Evolutionary conservation across 2,888 invertebrate genomes (phyloP).

Genomic region (Ceraclea dissimilis): DNA sequence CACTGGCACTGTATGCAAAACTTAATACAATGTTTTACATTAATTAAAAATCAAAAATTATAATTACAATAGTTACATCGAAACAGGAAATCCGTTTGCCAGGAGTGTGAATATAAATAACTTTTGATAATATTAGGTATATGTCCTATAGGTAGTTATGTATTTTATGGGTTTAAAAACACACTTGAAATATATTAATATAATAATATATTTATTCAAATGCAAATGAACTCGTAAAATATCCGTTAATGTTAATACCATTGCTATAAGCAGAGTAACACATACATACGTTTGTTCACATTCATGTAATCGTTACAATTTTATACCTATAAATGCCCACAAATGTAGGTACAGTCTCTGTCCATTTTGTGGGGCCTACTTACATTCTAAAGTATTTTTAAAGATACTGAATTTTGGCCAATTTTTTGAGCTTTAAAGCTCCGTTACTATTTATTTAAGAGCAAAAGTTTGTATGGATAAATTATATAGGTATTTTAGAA

Average conservation of each 20-base stretch:
- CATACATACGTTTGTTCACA: not conserved
- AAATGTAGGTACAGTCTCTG: too few relatives aligned
- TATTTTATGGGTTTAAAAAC: conserved; percentile 10
- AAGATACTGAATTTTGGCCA: too few relatives aligned
- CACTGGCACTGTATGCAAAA: too few relatives aligned
- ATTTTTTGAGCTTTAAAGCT: too few relatives aligned
- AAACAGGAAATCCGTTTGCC: conserved; percentile 1
- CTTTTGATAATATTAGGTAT: not conserved
- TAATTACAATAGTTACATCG: not conserved
- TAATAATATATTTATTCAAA: conserved; percentile 4
- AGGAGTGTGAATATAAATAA: not conserved
- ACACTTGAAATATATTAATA: not conserved
- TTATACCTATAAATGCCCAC: too few relatives aligned
- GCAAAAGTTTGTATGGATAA: too few relatives aligned
- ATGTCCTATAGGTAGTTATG: not conserved
- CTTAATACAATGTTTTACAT: too few relatives aligned
- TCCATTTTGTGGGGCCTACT: not conserved
- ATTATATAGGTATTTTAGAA: too few relatives aligned
- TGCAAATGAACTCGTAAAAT: conserved; percentile 15
- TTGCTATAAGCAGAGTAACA: not conserved
- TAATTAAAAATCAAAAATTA: not conserved
- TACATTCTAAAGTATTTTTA: too few relatives aligned
- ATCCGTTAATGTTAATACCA: conserved; percentile 5
- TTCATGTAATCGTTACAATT: not conserved
- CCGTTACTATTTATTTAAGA: too few relatives aligned